Evolutionary conservation across 1,140 invertebrate genomes (phyloP), one percentile per base, ranked within the genome.

Genomic region (Amyelois transitella): DNA sequence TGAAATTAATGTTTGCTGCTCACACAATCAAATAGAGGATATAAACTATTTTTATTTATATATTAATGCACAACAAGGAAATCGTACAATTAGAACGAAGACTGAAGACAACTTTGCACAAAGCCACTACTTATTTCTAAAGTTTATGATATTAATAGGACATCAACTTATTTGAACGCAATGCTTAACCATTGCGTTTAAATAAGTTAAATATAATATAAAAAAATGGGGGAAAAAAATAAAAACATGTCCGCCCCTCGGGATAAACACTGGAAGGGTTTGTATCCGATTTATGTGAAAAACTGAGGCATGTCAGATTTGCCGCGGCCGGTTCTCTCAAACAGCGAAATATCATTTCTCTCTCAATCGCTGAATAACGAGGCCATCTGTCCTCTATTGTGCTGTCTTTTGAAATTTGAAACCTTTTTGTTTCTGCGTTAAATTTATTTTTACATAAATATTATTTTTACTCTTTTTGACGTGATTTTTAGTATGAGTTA

Each of bases 261-360:
- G 45, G 45, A 48, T 21, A n/a, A 48, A 48, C 18, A 21, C 2
- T 6, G n/a, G n/a, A 20, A 48, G 45, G 45, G 21, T 21, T 18
- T n/a, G 18, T 48, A 48, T 48, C 19, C 45, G 45, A 48, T 48
- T 48, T 48, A 48, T 21, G 21, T 21, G n/a, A 48, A 48, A 48
- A 21, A 21, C 45, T 48, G 21, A 7, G n/a, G 45, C 18, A 48
- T 48, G 45, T 21, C 45, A 21, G 14, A 48, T 48, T 48, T 19
- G 19, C 6, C 18, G 4, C 21, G 10, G 10, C 20, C 19, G 18
- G 18, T 48, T 21, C 20, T 48, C n/a, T 21, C 18, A n/a, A 21
- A 48, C 19, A 21, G 45, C 21, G 45, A 48, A 48, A 48, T 48
- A 21, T 48, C 19, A 48, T 48, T 48, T 45, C 14, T 48, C 18